Conservation (phyloP, 2,888 invertebrate genomes). For the Abscondita cerata region DNA sequence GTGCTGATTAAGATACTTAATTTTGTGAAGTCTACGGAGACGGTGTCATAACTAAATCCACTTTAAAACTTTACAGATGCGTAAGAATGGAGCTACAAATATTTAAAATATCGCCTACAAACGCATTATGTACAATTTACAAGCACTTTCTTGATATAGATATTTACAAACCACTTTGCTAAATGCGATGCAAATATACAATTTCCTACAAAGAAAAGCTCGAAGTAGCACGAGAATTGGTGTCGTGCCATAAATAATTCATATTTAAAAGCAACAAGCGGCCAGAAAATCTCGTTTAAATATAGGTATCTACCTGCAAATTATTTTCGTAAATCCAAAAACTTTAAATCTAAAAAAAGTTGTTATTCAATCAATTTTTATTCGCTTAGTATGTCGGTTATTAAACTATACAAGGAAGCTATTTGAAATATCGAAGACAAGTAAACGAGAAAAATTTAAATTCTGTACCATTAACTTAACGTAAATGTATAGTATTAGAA, state of each 20-base stretch:
- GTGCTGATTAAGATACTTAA: conserved; percentile 8
- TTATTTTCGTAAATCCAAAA: conserved; percentile 1
- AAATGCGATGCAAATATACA: conserved; percentile 27
- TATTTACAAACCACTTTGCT: conserved; percentile 28
- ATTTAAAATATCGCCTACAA: background rate
- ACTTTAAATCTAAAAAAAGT: background rate
- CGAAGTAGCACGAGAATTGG: conserved; percentile 19
- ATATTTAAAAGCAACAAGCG: conserved; percentile 27
- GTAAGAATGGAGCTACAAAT: background rate
- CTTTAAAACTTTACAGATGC: conserved; percentile 2
- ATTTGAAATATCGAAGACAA: conserved; percentile 14
- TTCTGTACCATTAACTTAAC: conserved; percentile 25
- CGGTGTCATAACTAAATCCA: background rate
- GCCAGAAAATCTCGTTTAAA: conserved; percentile 21
- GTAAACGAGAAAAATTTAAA: conserved; percentile 25
- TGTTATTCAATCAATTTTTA: conserved; percentile 5
- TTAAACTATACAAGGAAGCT: background rate
- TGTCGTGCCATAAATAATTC: conserved; percentile 23
- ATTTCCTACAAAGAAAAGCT: conserved; percentile 21
- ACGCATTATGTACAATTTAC: conserved; percentile 13
- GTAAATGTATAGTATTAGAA: conserved; percentile 21
- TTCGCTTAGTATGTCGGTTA: background rate
- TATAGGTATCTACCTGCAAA: conserved; percentile 15
- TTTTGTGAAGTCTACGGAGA: background rate
- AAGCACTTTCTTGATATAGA: conserved; percentile 12